A percentile compares a stretch with the other conserved stretches of the same genome.
phyloP scores from a whole-genome alignment of 2,113 vertebrate species.

The Xiphophorus hellerii region DNA sequence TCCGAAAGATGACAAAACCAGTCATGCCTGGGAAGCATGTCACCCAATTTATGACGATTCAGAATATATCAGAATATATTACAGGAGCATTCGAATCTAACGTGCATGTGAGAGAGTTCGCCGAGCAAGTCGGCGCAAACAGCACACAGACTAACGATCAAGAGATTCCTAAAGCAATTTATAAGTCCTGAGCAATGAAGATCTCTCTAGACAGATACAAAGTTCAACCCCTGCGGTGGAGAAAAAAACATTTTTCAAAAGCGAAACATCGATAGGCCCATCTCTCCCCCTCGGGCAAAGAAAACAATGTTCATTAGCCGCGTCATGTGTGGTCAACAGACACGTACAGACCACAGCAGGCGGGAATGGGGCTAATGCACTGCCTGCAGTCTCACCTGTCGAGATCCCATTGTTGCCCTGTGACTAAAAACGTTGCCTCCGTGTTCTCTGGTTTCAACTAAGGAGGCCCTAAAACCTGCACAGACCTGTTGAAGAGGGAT shows the following conservation, averaged over 20 bases:
- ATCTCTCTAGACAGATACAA: slow-evolving; percentile 3
- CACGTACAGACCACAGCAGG: slow-evolving; percentile 55
- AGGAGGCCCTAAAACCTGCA: slow-evolving; percentile 63
- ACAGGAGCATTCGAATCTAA: slow-evolving; percentile 2
- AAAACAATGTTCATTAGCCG: slow-evolving; percentile 63
- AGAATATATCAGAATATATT: slow-evolving; percentile 5
- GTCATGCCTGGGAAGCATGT: slow-evolving; percentile 35
- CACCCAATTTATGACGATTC: slow-evolving; percentile 4
- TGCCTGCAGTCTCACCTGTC: slow-evolving; percentile 69
- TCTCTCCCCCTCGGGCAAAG: slow-evolving; percentile 36
- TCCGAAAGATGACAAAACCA: slow-evolving; percentile 24
- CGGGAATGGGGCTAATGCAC: slow-evolving; percentile 56
- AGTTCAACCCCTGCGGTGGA: slow-evolving; percentile 23
- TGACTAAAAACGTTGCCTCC: slow-evolving; percentile 53
- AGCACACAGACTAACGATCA: background rate
- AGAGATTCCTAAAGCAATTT: slow-evolving; percentile 10
- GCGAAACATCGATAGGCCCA: slow-evolving; percentile 17
- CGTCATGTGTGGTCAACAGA: slow-evolving; percentile 74
- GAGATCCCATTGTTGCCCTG: slow-evolving; percentile 57
- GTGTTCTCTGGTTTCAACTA: slow-evolving; percentile 55
- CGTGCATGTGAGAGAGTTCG: slow-evolving; percentile 12
- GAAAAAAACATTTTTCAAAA: slow-evolving; percentile 29
- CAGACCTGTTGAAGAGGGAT: slow-evolving; percentile 54
- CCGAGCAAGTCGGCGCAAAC: slow-evolving; percentile 17
- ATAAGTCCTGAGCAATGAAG: background rate